Percentiles rank a stretch among this genome's conserved stretches.
These are phyloP conservation scores for Antennarius striatus DNA, from an alignment of 2,113 vertebrate genomes.

Conservation along the genomic window DNA sequence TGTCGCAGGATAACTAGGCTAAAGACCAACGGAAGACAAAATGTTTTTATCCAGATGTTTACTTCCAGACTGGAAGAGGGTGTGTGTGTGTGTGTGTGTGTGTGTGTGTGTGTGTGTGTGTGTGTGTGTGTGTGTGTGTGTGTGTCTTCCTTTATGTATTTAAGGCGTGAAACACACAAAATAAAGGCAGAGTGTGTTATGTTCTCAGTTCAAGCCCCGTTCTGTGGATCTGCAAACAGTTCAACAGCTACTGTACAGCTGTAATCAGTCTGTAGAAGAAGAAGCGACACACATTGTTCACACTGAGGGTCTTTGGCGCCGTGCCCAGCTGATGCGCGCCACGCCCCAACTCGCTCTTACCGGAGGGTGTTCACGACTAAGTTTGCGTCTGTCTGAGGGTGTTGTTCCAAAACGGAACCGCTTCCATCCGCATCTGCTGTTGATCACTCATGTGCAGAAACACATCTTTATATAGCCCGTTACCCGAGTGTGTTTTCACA, in stretches of 20 bases:
- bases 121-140: background rate
- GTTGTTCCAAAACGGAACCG: conserved; percentile 23
- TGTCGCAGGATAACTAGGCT: conserved; percentile 38
- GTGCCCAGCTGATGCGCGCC: conserved; percentile 39
- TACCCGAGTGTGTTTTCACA: conserved; percentile 13
- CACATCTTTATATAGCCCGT: no score
- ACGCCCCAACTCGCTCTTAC: conserved; percentile 49
- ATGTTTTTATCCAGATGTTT: conserved; percentile 1
- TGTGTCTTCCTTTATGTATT: conserved; percentile 1
- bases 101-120: background rate
- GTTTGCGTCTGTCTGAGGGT: conserved; percentile 6
- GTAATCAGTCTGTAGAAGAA: conserved; percentile 43
- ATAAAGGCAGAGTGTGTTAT: background rate
- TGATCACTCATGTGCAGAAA: conserved; percentile 18
- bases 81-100: background rate
- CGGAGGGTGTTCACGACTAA: conserved; percentile 10
- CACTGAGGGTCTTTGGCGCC: conserved; percentile 36
- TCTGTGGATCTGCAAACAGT: conserved; percentile 40
- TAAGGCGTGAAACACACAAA: background rate
- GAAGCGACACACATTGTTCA: conserved; percentile 10
- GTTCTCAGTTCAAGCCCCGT: background rate
- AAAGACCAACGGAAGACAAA: conserved; percentile 26
- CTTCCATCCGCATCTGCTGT: conserved; percentile 15
- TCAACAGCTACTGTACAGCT: conserved; percentile 34
- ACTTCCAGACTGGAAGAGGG: conserved; percentile 10